Base-by-base conservation (phyloP, 2,888 invertebrate species). In the Plebejus anna region DNA sequence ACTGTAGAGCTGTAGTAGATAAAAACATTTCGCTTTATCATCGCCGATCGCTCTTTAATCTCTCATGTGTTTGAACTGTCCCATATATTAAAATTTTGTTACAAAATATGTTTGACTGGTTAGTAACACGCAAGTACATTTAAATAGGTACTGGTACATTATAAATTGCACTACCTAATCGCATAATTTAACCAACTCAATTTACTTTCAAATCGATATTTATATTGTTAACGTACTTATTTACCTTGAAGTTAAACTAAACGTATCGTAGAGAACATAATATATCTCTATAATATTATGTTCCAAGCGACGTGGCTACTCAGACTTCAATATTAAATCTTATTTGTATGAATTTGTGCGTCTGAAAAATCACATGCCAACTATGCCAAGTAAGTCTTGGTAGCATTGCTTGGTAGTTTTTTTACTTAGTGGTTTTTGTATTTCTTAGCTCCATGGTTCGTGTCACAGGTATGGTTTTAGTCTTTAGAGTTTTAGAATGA, bases 121-220 rank as follows among this genome's bases (percentile, higher is more conserved):
- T 38, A n/a, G 38, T 38, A 70, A 5, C 22, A 47, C 5, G 47
- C 42, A n/a, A 42, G n/a, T 6, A 22, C n/a, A 72, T 42, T 22
- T 47, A 47, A 47, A 47, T 47, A 51, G 22, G 28, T 51, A 51
- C 47, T 28, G 22, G 28, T 51, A 51, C 47, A 51, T 47, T 51
- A 22, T 2, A 47, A 47, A 28, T 22, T 51, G 22, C 47, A 72
- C 11, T 13, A 28, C 22, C 13, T 28, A 72, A 51, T 22, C 47
- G 28, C 51, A 13, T 76, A 70, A 76, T 76, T 76, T 70, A 51
- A 76, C 51, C 76, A 70, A 70, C 70, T 47, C 38, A 51, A 70
- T 70, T 76, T 7, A 76, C 70, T 76, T 71, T 76, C 22, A 76
- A 76, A 70, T 76, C 57, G 76, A 76, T 70, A 70, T 72, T 72